phyloP scores from a whole-genome alignment of 1,140 invertebrate genomes.

The Drosophila cardini region DNA sequence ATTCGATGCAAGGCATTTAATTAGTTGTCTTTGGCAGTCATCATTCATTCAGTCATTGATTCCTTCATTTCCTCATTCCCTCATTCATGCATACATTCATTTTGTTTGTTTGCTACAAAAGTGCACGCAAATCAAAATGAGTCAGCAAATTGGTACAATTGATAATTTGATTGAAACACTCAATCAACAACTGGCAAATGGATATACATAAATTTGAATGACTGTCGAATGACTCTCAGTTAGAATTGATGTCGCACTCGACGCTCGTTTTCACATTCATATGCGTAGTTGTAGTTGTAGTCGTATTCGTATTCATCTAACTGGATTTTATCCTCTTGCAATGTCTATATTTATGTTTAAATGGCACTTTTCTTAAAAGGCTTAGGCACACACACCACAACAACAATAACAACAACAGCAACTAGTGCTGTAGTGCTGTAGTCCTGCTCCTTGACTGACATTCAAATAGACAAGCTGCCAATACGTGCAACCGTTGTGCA shows the following conservation, averaged over 20 bases:
- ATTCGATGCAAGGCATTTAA: constrained; percentile 37
- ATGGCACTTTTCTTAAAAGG: constrained; percentile 82
- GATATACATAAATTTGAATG: constrained; percentile 69
- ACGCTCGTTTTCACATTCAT: too few species aligned
- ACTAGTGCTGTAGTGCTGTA: constrained; percentile 37
- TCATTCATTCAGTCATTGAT: constrained; percentile 18
- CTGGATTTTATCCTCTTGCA: constrained; percentile 38
- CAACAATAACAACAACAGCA: constrained; percentile 9
- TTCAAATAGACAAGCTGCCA: constrained; percentile 79
- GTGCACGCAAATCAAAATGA: constrained; percentile 26
- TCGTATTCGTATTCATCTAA: neutral
- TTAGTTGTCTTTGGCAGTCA: constrained; percentile 39
- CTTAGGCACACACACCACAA: constrained; percentile 53
- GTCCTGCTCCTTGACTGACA: constrained; percentile 66
- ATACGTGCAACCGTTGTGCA: constrained; percentile 78
- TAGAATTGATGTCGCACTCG: neutral
- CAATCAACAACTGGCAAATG: constrained; percentile 75
- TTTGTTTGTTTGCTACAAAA: neutral
- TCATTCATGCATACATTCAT: constrained; percentile 22
- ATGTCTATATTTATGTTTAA: constrained; percentile 83
- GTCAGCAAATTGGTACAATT: constrained; percentile 70
- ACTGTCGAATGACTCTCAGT: constrained; percentile 14
- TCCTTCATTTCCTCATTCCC: constrained; percentile 20
- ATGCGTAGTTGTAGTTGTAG: neutral
- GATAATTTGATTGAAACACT: constrained; percentile 79